Evolutionary conservation across 2,797 vertebrate genomes (phyloP).

Genomic region (Phoebastria nigripes): DNA sequence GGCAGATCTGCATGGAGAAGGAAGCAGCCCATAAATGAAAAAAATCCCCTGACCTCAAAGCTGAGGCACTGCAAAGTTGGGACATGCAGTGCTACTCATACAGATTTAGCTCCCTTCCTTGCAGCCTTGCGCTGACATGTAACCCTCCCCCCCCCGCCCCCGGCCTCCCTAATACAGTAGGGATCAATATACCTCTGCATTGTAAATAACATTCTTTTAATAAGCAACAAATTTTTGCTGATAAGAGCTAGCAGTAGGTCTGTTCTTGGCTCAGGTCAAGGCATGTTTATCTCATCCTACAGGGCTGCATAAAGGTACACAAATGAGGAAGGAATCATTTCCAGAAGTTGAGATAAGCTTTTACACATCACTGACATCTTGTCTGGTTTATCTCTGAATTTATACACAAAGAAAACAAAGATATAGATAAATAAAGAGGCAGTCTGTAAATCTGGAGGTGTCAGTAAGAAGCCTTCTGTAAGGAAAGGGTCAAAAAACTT

Average conservation of each 20-base stretch:
- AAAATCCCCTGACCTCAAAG: neutral
- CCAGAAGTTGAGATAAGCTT: neutral
- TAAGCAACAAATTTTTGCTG: neutral
- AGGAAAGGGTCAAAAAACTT: neutral
- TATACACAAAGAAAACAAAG: too few species aligned
- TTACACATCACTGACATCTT: neutral
- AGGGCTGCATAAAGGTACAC: neutral
- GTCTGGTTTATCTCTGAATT: too few species aligned
- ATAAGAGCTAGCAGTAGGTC: neutral
- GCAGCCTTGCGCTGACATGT: neutral
- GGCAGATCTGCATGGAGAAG: neutral
- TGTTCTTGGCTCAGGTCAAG: neutral
- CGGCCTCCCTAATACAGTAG: neutral
- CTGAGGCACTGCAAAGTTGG: neutral
- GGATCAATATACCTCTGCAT: neutral
- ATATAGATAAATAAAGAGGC: neutral
- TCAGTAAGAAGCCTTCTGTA: neutral
- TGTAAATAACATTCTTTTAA: neutral
- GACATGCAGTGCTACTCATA: neutral
- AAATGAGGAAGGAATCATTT: neutral
- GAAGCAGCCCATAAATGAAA: neutral
- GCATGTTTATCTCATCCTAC: neutral
- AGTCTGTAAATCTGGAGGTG: neutral
- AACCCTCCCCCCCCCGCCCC: accelerated
- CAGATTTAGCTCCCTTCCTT: neutral